These are phyloP conservation scores for Penaeus indicus DNA, from an alignment of 1,140 invertebrate species.

Conservation along the genomic window DNA sequence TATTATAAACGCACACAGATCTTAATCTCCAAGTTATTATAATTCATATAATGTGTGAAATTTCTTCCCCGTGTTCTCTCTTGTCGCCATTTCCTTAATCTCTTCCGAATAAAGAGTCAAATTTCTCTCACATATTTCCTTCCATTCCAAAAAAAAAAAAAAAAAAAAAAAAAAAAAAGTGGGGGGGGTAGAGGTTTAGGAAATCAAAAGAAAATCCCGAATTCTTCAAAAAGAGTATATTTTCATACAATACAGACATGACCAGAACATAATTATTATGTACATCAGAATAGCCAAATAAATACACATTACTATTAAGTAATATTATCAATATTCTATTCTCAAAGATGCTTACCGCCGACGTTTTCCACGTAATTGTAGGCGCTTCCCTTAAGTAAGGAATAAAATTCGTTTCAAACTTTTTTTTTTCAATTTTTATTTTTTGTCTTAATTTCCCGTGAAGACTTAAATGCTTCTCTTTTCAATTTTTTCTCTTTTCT, in stretches of 20 bases:
- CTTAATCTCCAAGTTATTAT: too few species aligned
- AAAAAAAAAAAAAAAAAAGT: background rate
- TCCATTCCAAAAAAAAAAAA: background rate
- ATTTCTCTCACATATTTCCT: too few species aligned
- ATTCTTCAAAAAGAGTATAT: constrained; percentile 64
- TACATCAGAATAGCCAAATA: constrained; percentile 65
- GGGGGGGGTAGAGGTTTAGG: background rate
- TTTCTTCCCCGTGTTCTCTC: too few species aligned
- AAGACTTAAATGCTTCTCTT: too few species aligned
- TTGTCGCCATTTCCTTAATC: background rate
- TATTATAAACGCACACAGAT: background rate
- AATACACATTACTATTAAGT: constrained; percentile 62
- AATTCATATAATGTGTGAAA: too few species aligned
- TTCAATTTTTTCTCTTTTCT: too few species aligned
- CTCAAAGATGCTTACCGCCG: constrained; percentile 51
- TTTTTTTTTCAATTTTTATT: too few species aligned
- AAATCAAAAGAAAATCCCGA: background rate
- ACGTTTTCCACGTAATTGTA: constrained; percentile 18
- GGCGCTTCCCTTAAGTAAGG: background rate
- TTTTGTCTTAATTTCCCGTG: too few species aligned
- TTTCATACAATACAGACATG: constrained; percentile 64
- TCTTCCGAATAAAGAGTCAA: background rate
- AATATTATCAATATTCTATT: constrained; percentile 61
- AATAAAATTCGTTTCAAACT: too few species aligned
- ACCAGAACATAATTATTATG: constrained; percentile 64